Evolutionary conservation across 2,888 invertebrate species (phyloP), one percentile per base, ranked within the genome.

Genomic region (Parnassius mnemosyne): DNA sequence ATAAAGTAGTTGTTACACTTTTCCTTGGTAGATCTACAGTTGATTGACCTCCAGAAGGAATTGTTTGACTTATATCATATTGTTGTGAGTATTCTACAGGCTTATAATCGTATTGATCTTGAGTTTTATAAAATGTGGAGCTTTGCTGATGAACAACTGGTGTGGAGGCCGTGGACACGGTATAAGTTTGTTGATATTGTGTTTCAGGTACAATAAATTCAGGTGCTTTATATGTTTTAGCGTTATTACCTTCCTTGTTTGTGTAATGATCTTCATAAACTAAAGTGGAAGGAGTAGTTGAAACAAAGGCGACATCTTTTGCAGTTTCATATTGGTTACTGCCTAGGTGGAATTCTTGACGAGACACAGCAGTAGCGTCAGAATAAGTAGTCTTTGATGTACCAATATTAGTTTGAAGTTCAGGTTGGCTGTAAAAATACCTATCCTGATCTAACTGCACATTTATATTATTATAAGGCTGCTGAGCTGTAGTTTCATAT

Each of bases 281-380:
- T 13, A 90, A 73, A 10, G 78, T 80, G 12, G 90, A 78, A 49
- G 90, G 90, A 13, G 89, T 80, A 3, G 87, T 82, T 5, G 89
- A 87, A 25, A 89, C 84, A 68, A 79, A 81, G 0, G 81, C 80
- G 0, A 71, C 67, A 57, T 82, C 71, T 66, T 87, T 83, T n/a
- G 78, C 80, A 47, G 77, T 66, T 42, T 80, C 68, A 53, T 78
- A 75, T 64, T 83, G 72, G 54, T 67, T 71, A 3, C 81, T 77
- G 10, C 74, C 71, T 63, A 84, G 82, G 65, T 89, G 84, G 70
- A 84, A 86, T 9, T 79, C 77, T 78, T 92, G 90, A 65, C 88
- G 88, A 34, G 91, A 91, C 34, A 91, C 89, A 16, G 80, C 71
- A 67, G 77, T 86, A 13, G 89, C 88, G 62, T 88, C 89, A 41